phyloP scores from a whole-genome alignment of 2,113 vertebrate genomes.

The Empidonax traillii region DNA sequence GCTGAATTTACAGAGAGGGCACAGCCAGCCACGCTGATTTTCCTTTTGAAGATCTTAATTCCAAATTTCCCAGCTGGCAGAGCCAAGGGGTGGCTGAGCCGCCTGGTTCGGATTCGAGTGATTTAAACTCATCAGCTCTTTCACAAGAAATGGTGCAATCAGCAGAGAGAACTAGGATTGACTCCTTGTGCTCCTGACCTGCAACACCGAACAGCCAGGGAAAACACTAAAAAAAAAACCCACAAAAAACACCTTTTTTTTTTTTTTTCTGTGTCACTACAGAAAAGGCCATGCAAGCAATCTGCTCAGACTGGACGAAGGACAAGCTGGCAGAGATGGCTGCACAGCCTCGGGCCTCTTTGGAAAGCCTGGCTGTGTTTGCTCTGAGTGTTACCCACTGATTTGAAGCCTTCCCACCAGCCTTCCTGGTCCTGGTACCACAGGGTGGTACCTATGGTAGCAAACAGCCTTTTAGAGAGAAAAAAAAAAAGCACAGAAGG shows the following conservation, averaged over 20 bases:
- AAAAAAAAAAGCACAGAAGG: neutral
- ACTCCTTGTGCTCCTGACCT: neutral
- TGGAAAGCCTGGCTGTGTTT: neutral
- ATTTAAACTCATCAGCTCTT: neutral
- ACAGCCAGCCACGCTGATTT: neutral
- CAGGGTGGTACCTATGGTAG: rapidly evolving
- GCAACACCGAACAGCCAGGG: rapidly evolving
- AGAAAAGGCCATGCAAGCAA: neutral
- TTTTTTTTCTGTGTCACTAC: neutral
- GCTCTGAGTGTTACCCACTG: neutral
- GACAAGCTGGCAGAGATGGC: neutral
- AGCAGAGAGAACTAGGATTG: neutral
- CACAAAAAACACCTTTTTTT: neutral
- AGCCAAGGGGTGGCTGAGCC: neutral
- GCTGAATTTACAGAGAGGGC: neutral
- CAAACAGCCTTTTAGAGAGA: neutral
- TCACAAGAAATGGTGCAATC: neutral
- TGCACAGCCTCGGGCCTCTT: neutral
- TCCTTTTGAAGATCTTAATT: neutral
- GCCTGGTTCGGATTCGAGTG: rapidly evolving
- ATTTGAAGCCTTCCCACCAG: neutral
- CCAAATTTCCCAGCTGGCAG: neutral
- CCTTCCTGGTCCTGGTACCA: rapidly evolving
- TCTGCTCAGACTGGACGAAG: neutral
- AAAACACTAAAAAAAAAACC: neutral